A percentile compares a stretch with the other conserved stretches of the same genome.
Evolutionary conservation across 2,888 invertebrate species (phyloP).

Genomic region (Mantis religiosa): DNA sequence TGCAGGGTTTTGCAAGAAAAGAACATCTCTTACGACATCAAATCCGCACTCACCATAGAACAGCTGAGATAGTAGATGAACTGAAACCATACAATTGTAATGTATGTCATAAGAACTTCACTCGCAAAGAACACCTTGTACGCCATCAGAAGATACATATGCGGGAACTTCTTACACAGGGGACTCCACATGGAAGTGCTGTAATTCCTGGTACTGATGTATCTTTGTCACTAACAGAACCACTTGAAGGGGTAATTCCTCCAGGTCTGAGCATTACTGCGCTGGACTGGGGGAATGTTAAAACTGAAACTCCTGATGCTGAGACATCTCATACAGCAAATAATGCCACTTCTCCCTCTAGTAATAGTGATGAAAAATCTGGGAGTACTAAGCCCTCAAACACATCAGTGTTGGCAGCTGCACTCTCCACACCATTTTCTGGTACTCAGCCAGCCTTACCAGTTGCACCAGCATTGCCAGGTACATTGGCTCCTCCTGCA

Average conservation of each 20-base stretch:
- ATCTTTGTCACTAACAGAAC: slow-evolving; percentile 6
- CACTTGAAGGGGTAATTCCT: slow-evolving; percentile 10
- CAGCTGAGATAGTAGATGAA: slow-evolving; percentile 11
- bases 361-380: background rate
- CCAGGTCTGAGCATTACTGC: slow-evolving; percentile 2
- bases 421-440: background rate
- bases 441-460: too few species aligned
- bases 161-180: slow-evolving; percentile 19
- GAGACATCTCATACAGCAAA: background rate
- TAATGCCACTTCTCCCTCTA: background rate
- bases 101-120: slow-evolving; percentile 35
- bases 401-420: background rate
- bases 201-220: slow-evolving; percentile 9
- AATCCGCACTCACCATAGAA: slow-evolving; percentile 25
- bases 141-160: slow-evolving; percentile 32
- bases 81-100: slow-evolving; percentile 25
- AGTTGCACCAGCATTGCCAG: background rate
- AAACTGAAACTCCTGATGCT: background rate
- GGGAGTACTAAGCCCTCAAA: background rate
- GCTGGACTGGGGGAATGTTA: background rate
- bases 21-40: slow-evolving; percentile 36
- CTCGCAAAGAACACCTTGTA: slow-evolving; percentile 36
- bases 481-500: background rate
- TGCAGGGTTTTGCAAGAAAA: slow-evolving; percentile 33
- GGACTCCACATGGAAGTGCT: background rate